These are phyloP conservation scores for Drosophila birchii DNA, from an alignment of 2,888 invertebrate genomes.

Conservation along the genomic window DNA sequence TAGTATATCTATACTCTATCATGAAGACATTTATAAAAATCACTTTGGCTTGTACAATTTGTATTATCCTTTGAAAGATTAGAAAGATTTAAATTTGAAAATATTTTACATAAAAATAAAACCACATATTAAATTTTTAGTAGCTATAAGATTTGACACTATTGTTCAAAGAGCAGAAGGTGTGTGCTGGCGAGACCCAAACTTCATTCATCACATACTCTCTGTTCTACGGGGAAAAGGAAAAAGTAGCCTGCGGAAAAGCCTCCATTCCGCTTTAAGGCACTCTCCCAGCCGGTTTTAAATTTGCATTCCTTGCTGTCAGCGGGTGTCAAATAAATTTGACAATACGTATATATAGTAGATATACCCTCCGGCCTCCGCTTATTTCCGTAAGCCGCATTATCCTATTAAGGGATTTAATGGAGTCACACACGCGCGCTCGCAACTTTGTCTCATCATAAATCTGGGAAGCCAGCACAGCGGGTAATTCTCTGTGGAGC, in stretches of 20 bases:
- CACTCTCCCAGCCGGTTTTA: slow-evolving; percentile 17
- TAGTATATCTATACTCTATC: no score
- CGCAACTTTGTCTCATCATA: slow-evolving; percentile 73
- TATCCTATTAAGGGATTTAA: slow-evolving; percentile 78
- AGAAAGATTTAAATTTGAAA: no score
- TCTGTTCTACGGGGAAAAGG: background rate
- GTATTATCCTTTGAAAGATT: background rate
- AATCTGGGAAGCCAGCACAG: slow-evolving; percentile 65
- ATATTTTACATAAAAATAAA: background rate
- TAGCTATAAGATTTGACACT: background rate
- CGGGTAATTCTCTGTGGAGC: slow-evolving; percentile 59
- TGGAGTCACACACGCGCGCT: slow-evolving; percentile 73
- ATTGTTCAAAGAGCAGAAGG: background rate
- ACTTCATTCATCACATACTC: slow-evolving; percentile 34
- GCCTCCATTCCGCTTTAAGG: slow-evolving; percentile 42
- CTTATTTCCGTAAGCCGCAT: slow-evolving; percentile 40
- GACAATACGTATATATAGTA: slow-evolving; percentile 30
- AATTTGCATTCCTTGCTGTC: slow-evolving; percentile 59
- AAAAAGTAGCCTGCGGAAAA: background rate
- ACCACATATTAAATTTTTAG: background rate
- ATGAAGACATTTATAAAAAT: no score
- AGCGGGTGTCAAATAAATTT: slow-evolving; percentile 56
- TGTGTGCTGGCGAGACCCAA: background rate
- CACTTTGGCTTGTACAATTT: no score
- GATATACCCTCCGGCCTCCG: slow-evolving; percentile 12